Evolutionary conservation across 2,888 invertebrate genomes (phyloP).

Genomic region (Latrodectus elegans): DNA sequence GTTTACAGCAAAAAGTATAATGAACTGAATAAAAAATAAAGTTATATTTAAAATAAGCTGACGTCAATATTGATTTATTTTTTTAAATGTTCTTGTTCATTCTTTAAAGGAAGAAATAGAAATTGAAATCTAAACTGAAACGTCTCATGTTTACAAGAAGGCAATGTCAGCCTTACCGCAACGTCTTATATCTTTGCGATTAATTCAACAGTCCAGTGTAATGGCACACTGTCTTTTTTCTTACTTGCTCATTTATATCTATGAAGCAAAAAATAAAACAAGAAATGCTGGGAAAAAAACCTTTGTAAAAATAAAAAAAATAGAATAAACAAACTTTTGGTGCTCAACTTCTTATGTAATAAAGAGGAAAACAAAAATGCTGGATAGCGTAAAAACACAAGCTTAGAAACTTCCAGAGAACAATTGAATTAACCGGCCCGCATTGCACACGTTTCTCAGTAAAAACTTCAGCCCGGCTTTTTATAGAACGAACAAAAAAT

Average conservation of each 20-base stretch:
- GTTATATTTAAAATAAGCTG: too few relatives aligned
- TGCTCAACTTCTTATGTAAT: conserved; percentile 11
- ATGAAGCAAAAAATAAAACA: conserved; percentile 5
- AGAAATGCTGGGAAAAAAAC: background rate
- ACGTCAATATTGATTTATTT: too few relatives aligned
- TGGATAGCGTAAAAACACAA: conserved; percentile 36
- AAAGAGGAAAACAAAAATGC: conserved; percentile 9
- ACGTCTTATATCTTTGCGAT: background rate
- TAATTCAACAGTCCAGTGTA: conserved; percentile 1
- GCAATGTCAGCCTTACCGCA: background rate
- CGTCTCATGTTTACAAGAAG: too few relatives aligned
- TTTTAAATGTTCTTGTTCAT: too few relatives aligned
- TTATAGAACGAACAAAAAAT: conserved; percentile 54
- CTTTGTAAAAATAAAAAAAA: conserved; percentile 13
- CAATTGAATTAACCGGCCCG: conserved; percentile 63
- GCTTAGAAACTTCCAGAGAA: conserved; percentile 37
- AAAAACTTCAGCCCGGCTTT: conserved; percentile 39
- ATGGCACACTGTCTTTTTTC: background rate
- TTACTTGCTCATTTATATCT: background rate
- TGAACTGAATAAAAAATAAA: too few relatives aligned
- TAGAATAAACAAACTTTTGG: background rate
- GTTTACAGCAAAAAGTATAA: too few relatives aligned
- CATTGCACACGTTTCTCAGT: conserved; percentile 47
- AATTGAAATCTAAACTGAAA: too few relatives aligned
- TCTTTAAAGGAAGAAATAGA: too few relatives aligned